Evolutionary conservation across 2,888 invertebrate genomes (phyloP), one percentile per base, ranked within the genome.

Genomic region (Lasioglossum malachurum): DNA sequence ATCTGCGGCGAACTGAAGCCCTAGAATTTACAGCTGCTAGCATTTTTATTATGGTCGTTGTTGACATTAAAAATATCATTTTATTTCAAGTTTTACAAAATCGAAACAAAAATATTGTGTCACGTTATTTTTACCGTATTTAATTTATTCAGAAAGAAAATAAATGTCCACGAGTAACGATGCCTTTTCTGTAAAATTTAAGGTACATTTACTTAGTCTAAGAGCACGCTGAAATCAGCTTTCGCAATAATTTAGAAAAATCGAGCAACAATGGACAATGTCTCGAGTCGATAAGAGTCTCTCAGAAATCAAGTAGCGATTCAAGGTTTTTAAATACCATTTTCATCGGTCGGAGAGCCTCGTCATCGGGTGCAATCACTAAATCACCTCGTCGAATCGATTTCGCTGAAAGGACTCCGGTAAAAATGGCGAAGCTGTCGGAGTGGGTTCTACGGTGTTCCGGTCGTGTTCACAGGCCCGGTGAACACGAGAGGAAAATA

Each of bases 401-500:
- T 72, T 72, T 2, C 38, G 23, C n/a, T 53, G 38, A 75, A 75
- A 53, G 35, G 35, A 19, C 8, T 27, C 31, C 31, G 19, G 35
- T 4, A 27, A 75, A 57, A 57, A 75, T 38, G n/a, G 53, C 35
- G 7, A 12, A 57, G 38, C 46, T 27, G 46, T 73, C 46, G 35
- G 38, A n/a, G 23, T 23, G 53, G 38, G 35, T 78, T 14, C 53
- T 14, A 60, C 60, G 27, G 27, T 60, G 53, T 53, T n/a, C 19
- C 5, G 38, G 23, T n/a, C 23, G 16, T 2, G 71, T 53, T 67
- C 16, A n/a, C 78, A 19, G 19, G 5, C 10, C 38, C 1, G 12
- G 49, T 12, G 71, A 78, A 71, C 38, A 14, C 69, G 75, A 38
- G 41, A 41, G 75, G 80, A 67, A 67, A 78, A 77, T 77, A 53